Percentiles rank a stretch among this genome's conserved stretches.
Conservation (phyloP, 37 sponge, comb jelly and placozoan genomes). For the Hexactinellida sp. region DNA sequence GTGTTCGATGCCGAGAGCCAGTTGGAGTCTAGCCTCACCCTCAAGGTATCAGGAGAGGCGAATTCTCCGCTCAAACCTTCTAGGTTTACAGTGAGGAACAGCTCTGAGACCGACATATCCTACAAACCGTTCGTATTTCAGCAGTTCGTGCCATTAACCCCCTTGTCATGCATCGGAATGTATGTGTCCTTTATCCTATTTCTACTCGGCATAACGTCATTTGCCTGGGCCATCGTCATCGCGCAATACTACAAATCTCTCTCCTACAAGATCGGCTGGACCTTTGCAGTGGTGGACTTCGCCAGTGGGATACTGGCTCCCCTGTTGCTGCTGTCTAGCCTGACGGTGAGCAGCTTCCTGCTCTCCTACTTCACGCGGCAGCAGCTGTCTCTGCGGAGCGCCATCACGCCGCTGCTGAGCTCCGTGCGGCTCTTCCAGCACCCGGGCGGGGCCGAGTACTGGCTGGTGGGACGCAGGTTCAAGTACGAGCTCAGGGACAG, state of each 20-base stretch:
- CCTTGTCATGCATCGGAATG: not conserved
- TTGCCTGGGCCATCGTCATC: not conserved
- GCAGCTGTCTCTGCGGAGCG: not conserved
- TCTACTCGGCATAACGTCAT: not conserved
- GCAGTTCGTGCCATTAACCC: not conserved
- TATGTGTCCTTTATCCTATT: not conserved
- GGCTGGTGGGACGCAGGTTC: not conserved
- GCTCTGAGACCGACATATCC: not conserved
- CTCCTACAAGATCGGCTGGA: not conserved
- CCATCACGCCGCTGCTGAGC: not conserved
- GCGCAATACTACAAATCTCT: not conserved
- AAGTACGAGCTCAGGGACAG: not conserved
- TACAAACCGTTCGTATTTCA: not conserved
- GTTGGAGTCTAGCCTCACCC: not conserved
- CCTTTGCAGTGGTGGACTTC: not conserved
- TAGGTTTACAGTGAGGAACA: not conserved
- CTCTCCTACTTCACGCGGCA: constrained; percentile 1
- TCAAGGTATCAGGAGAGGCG: not conserved
- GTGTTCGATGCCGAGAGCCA: not conserved
- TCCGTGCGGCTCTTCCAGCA: not conserved
- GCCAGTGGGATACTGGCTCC: not conserved
- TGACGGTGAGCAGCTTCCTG: not conserved
- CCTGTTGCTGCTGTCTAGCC: not conserved
- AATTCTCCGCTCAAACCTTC: not conserved
- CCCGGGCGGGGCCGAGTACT: not conserved